Percentiles rank a stretch among this genome's conserved stretches.
Conservation (phyloP, 92 coral and sea anemone genomes). For the Pocillopora grandis region DNA sequence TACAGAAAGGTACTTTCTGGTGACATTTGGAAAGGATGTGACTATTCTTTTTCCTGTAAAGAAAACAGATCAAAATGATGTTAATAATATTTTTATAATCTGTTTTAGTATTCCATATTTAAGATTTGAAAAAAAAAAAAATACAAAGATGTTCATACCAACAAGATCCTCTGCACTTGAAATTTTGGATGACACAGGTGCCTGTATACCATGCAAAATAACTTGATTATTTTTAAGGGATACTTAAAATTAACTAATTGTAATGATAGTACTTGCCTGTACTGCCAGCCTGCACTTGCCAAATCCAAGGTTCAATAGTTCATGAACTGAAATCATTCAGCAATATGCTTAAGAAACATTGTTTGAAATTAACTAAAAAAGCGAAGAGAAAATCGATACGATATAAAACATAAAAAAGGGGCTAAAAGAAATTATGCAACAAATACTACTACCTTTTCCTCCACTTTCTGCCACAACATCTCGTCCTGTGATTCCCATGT, state of each 20-base stretch:
- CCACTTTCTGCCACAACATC: slow-evolving; percentile 46
- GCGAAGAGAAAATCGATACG: too few relatives aligned
- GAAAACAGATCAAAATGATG: background rate
- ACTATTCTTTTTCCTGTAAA: slow-evolving; percentile 53
- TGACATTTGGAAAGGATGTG: slow-evolving; percentile 46
- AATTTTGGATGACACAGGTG: background rate
- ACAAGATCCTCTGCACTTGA: slow-evolving; percentile 8
- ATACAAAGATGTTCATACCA: background rate
- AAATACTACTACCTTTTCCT: slow-evolving; percentile 22
- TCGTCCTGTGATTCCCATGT: slow-evolving; percentile 52
- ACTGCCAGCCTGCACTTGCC: slow-evolving; percentile 53
- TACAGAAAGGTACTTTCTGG: slow-evolving; percentile 37
- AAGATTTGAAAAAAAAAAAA: too few relatives aligned
- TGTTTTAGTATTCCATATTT: too few relatives aligned
- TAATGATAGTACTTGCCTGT: slow-evolving; percentile 13
- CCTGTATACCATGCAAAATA: background rate
- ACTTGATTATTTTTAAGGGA: too few relatives aligned
- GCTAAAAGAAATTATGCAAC: background rate
- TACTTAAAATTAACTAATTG: background rate
- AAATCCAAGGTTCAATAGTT: slow-evolving; percentile 48
- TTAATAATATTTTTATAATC: background rate
- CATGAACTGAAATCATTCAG: slow-evolving; percentile 31
- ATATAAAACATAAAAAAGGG: too few relatives aligned
- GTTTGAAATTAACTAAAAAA: too few relatives aligned
- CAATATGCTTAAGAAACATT: too few relatives aligned